Conservation (phyloP, 2,797 vertebrate genomes). For the Mormyrops boulengeri region DNA sequence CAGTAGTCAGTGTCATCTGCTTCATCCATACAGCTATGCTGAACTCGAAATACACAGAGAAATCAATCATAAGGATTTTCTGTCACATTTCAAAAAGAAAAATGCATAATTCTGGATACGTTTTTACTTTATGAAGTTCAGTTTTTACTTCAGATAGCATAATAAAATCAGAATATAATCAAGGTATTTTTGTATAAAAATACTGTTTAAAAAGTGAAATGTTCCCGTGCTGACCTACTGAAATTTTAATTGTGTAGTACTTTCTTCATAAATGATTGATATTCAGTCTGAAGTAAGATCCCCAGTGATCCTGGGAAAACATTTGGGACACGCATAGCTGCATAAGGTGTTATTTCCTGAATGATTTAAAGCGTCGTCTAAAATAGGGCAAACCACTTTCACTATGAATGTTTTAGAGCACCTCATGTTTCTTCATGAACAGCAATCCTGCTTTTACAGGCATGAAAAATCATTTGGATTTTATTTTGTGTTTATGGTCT, state of each 20-base stretch:
- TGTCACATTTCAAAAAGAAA: background rate
- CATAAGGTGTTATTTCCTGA: constrained; percentile 27
- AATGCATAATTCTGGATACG: background rate
- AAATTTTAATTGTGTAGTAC: background rate
- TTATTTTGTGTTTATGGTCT: background rate
- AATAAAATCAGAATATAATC: background rate
- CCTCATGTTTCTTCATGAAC: background rate
- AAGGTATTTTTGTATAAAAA: background rate
- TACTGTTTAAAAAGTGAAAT: background rate
- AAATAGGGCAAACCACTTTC: background rate
- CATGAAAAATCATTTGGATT: background rate
- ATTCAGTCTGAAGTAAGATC: constrained; percentile 32
- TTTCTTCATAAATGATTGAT: constrained; percentile 43
- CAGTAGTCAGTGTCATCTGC: background rate
- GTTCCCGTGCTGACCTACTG: background rate
- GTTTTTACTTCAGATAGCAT: background rate
- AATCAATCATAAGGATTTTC: background rate
- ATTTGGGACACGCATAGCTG: constrained; percentile 21
- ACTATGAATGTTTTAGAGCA: background rate
- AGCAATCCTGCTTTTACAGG: too few species aligned
- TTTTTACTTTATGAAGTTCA: background rate
- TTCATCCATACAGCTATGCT: background rate
- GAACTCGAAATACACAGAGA: background rate
- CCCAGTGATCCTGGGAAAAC: constrained; percentile 36
- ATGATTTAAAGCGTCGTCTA: constrained; percentile 28